Conservation (phyloP, 92 coral and sea anemone species). For the Pocillopora grandis region DNA sequence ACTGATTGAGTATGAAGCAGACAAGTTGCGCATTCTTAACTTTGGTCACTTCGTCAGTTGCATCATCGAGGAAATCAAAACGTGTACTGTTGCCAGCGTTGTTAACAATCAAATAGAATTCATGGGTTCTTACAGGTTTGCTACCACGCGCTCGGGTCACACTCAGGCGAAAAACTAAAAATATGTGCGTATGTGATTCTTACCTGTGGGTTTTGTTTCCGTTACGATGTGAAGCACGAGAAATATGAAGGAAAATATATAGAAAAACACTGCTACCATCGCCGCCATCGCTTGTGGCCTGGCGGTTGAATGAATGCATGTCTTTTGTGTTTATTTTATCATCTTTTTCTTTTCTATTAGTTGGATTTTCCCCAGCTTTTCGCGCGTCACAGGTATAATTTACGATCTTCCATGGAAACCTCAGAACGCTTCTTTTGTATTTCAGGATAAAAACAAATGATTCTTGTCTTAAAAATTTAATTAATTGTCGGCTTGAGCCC, state of each 20-base stretch:
- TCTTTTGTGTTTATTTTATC: not conserved
- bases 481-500: not conserved
- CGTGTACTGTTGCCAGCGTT: no score
- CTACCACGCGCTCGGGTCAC: not conserved
- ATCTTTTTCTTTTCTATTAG: not conserved
- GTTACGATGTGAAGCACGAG: not conserved
- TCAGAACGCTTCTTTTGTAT: not conserved
- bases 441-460: not conserved
- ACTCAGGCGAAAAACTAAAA: not conserved
- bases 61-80: no score
- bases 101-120: no score
- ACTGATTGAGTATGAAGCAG: no score
- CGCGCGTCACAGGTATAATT: not conserved
- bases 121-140: not conserved
- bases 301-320: not conserved
- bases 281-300: slow-evolving; percentile 24
- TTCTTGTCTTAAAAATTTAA: not conserved
- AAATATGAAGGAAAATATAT: not conserved
- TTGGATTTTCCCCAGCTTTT: slow-evolving; percentile 21
- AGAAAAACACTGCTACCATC: not conserved
- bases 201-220: slow-evolving; percentile 4
- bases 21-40: no score
- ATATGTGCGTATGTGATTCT: not conserved
- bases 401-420: not conserved
- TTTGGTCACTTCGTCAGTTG: no score